Conservation (phyloP, 1,140 invertebrate genomes). For the Vanessa atalanta region DNA sequence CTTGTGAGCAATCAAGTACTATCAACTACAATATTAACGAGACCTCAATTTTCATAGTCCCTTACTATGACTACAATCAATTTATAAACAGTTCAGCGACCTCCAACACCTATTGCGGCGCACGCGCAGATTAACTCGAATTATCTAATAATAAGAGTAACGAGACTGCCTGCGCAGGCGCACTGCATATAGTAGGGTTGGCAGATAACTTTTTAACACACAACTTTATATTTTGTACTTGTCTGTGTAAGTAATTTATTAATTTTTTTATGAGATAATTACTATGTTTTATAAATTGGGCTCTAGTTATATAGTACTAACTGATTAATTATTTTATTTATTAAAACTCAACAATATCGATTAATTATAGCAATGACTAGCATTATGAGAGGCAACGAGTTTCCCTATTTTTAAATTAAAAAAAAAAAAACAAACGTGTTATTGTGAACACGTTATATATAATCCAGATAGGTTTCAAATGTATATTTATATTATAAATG, state of each 20-base stretch:
- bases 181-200: slow-evolving; percentile 18
- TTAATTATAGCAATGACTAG: too few species aligned
- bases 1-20: slow-evolving; percentile 29
- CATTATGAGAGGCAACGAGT: too few species aligned
- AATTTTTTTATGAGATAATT: too few species aligned
- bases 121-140: slow-evolving; percentile 57
- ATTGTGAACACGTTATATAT: too few species aligned
- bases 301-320: too few species aligned
- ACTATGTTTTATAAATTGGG: too few species aligned
- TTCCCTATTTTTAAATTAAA: too few species aligned
- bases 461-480: too few species aligned
- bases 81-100: slow-evolving; percentile 57
- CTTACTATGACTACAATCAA: slow-evolving; percentile 41
- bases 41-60: slow-evolving; percentile 23
- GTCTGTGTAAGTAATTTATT: background rate
- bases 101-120: slow-evolving; percentile 54
- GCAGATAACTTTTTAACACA: background rate
- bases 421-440: too few species aligned
- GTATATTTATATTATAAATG: too few species aligned
- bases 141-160: slow-evolving; percentile 60
- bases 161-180: slow-evolving; percentile 45
- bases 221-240: background rate
- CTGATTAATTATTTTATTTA: too few species aligned
- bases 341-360: too few species aligned
- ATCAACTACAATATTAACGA: slow-evolving; percentile 20